Base-by-base conservation (phyloP, 2,113 vertebrate species). In the Heterotis niloticus region DNA sequence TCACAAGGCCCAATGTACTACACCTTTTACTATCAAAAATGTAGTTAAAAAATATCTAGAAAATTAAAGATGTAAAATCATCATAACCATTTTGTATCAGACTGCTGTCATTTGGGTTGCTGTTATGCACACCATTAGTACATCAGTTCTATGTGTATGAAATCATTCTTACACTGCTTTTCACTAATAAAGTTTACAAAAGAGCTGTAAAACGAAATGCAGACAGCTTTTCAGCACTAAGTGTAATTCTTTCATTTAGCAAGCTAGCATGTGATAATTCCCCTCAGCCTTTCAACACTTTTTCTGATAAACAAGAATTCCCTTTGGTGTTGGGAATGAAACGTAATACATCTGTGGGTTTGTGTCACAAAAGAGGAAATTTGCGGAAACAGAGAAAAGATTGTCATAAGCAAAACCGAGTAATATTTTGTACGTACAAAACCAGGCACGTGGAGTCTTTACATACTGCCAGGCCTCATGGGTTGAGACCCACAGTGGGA, bases 401-500 rank as follows among this genome's bases (percentile, higher is more conserved):
- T 80, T 70, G 34, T 44, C 2, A 44, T 7, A 7, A n/a, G n/a
- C n/a, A n/a, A n/a, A n/a, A n/a, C n/a, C n/a, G n/a, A n/a, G n/a
- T n/a, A n/a, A n/a, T n/a, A 62, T 81, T 81, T 80, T 80, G 79
- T 86, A 85, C 85, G 87, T 82, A 82, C 79, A 83, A 81, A 86
- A 81, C 75, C 81, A 83, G 90, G 81, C 86, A 90, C 89, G 90
- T 84, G 79, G 87, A 89, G 87, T 92, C 90, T 88, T 94, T 92
- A 91, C 91, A 91, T 93, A 93, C 82, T 89, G 91, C 88, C 82
- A 89, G 89, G 92, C 91, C 91, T 91, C 87, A 85, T 85, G 91
- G 94, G 94, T 96, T 94, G 96, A 96, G 82, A 76, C 67, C 81
- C 90, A 90, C 91, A 94, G 95, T 96, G 95, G 92, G 92, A 90